Evolutionary conservation across 2,113 vertebrate species (phyloP).

Genomic region (Pelecanoides urinatrix): DNA sequence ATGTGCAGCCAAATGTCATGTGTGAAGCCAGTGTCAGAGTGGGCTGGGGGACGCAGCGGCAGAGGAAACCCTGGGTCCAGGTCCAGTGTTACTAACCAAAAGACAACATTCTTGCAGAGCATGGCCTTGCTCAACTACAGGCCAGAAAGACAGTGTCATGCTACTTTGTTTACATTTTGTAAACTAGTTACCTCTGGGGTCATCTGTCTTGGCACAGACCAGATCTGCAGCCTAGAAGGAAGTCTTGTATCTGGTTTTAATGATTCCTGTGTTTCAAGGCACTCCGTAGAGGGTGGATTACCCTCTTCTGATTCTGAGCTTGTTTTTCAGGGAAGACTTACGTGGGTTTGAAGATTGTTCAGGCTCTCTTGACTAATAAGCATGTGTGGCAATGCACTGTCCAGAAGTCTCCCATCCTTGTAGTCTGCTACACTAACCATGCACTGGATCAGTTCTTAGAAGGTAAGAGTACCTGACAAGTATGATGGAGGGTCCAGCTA

Average conservation of each 20-base stretch:
- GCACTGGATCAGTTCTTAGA: slow-evolving; percentile 98
- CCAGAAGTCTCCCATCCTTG: slow-evolving; percentile 77
- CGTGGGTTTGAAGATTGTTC: slow-evolving; percentile 90
- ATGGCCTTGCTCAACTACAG: neutral
- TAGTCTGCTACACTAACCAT: slow-evolving; percentile 97
- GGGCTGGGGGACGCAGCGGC: neutral
- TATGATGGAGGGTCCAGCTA: neutral
- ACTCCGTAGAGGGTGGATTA: neutral
- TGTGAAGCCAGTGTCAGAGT: neutral
- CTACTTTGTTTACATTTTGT: neutral
- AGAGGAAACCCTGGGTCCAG: neutral
- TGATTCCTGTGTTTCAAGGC: neutral
- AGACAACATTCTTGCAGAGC: neutral
- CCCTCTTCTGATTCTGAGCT: slow-evolving; percentile 3
- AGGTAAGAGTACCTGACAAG: slow-evolving; percentile 74
- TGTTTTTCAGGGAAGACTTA: slow-evolving; percentile 89
- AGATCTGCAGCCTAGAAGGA: neutral
- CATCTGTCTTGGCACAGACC: neutral
- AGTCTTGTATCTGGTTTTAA: neutral
- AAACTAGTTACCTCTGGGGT: neutral
- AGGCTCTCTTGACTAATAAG: slow-evolving; percentile 82
- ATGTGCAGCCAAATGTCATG: neutral
- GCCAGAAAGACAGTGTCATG: neutral
- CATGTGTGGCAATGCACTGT: slow-evolving; percentile 53
- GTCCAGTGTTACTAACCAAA: neutral